Conservation (phyloP, 1,140 invertebrate species). For the Habropoda laboriosa region DNA sequence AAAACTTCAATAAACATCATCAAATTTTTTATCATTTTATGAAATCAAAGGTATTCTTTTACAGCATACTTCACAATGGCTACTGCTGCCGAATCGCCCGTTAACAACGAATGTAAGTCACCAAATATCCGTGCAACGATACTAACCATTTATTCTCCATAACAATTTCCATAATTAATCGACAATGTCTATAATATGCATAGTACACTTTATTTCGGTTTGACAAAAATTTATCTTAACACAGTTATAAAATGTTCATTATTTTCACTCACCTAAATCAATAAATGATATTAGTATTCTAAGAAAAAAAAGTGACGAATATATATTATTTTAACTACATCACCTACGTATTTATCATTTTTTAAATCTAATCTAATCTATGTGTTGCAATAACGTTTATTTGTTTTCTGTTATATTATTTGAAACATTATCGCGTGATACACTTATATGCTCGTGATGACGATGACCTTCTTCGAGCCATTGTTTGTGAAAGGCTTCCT, state of each 20-base stretch:
- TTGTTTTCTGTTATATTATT: not conserved
- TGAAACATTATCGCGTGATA: too few relatives aligned
- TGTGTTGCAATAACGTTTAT: not conserved
- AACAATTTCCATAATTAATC: not conserved
- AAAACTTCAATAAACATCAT: not conserved
- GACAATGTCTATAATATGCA: not conserved
- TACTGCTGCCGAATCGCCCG: constrained; percentile 65
- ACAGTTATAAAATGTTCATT: too few relatives aligned
- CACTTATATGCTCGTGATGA: not conserved
- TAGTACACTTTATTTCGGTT: not conserved
- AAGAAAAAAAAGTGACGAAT: too few relatives aligned
- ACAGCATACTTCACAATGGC: constrained; percentile 66
- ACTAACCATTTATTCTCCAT: not conserved
- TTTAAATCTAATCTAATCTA: not conserved
- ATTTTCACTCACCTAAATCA: too few relatives aligned
- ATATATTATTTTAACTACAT: too few relatives aligned
- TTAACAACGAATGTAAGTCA: constrained; percentile 68
- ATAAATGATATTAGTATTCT: too few relatives aligned
- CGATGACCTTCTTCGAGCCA: not conserved
- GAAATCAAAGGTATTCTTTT: constrained; percentile 32
- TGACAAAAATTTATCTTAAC: not conserved
- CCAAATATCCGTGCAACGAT: not conserved
- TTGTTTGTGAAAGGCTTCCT: not conserved
- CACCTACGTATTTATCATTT: too few relatives aligned
- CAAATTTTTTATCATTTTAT: not conserved